Percentiles rank a stretch among this genome's conserved stretches.
Conservation (phyloP, 2,797 vertebrate genomes). For the Salarias fasciatus region DNA sequence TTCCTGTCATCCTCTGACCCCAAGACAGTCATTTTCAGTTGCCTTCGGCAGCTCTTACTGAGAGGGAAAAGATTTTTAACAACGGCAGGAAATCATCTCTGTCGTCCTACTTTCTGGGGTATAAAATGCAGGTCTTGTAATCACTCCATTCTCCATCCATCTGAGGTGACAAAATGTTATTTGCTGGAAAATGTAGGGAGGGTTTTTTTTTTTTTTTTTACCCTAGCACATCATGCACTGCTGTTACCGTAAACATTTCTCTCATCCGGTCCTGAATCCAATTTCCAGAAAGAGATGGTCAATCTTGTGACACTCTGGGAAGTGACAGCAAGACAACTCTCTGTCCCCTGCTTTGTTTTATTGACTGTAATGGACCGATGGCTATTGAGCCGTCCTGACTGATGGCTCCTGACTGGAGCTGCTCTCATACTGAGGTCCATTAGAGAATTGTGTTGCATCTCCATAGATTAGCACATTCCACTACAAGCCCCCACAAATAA, state of each 20-base stretch:
- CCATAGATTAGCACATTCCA: constrained; percentile 52
- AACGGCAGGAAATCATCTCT: not conserved
- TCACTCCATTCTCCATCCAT: constrained; percentile 13
- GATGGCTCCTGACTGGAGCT: constrained; percentile 48
- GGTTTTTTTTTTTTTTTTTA: constrained; percentile 25
- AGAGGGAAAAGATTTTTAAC: constrained; percentile 11
- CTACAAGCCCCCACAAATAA: constrained; percentile 27
- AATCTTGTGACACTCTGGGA: constrained; percentile 46
- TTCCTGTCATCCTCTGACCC: constrained; percentile 27
- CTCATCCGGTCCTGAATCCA: constrained; percentile 37
- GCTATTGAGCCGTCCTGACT: constrained; percentile 51
- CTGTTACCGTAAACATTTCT: constrained; percentile 42
- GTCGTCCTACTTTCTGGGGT: not conserved
- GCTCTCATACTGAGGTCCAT: constrained; percentile 43
- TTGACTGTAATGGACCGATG: constrained; percentile 62
- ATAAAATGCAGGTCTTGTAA: not conserved
- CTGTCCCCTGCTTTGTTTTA: constrained; percentile 48
- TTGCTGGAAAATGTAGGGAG: constrained; percentile 1
- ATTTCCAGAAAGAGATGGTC: constrained; percentile 33
- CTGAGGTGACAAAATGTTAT: constrained; percentile 21
- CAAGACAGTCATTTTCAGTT: constrained; percentile 28
- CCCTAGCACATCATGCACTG: constrained; percentile 17
- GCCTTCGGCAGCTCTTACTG: constrained; percentile 9
- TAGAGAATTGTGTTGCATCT: constrained; percentile 61
- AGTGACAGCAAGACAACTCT: constrained; percentile 37